Evolutionary conservation across 2,888 invertebrate genomes (phyloP), one percentile per base, ranked within the genome.

Genomic region (Pristionchus entomophagus): DNA sequence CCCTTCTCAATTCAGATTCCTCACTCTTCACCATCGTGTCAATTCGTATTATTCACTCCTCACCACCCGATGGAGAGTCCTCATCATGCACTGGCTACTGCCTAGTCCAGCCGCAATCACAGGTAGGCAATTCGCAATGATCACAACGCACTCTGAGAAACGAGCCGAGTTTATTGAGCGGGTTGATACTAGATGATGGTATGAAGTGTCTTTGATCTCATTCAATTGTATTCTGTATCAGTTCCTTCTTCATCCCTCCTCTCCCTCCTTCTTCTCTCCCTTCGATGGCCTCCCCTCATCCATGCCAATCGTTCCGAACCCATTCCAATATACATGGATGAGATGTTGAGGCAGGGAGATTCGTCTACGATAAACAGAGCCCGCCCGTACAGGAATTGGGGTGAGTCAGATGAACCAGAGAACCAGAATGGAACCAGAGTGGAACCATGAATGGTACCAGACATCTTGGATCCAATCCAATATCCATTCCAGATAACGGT

Each of bases 301-400:
- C 3, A 1, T 14, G 49, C 59, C 4, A 45, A 38, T 82, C 53
- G 91, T n/a, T 89, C 89, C 62, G 91, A 92, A 38, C 92, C 93
- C 1, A 90, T 93, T 49, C 93, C 93, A 0, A 86, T 93, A n/a
- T 91, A 92, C 81, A 87, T 93, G 87, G 91, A 93, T 77, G 88
- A 91, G n/a, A 88, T 91, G 88, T 84, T 93, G 82, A 80, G 88
- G 78, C 91, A 14, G 93, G 93, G 5, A 81, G 93, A 53, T 32
- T 87, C 17, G 89, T 91, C n/a, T 93, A 93, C 84, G 93, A 93
- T 86, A 93, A 92, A 82, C 92, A 93, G 81, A 91, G 92, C 22
- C 92, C 93, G 12, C 93, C 93, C n/a, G 91, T 92, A 2, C 91
- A 92, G 59, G 87, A 88, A 65, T 88, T 77, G n/a, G n/a, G n/a